Percentiles rank a stretch among this genome's conserved stretches.
Conservation (phyloP, 2,797 vertebrate genomes). For the Siniperca obscura region DNA sequence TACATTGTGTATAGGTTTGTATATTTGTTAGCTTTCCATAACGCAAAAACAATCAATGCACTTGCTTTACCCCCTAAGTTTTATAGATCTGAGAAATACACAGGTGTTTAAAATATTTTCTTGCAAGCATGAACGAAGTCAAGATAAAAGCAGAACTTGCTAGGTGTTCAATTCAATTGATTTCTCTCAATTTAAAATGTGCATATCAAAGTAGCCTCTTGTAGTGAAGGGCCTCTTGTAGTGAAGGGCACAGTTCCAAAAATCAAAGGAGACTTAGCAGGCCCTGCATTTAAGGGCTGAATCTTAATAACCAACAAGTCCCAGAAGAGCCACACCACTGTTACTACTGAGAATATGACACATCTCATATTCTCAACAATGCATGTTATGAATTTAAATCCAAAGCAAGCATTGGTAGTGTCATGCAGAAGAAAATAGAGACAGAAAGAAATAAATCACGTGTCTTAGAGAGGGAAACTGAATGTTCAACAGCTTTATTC, state of each 20-base stretch:
- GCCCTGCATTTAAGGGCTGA: conserved; percentile 46
- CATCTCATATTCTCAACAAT: conserved; percentile 31
- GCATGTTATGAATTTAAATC: conserved; percentile 15
- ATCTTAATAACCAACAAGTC: conserved; percentile 55
- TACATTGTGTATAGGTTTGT: background rate
- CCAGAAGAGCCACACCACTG: conserved; percentile 16
- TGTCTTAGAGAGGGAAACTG: conserved; percentile 51
- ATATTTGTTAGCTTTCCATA: background rate
- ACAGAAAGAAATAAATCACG: conserved; percentile 47
- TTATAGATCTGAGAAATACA: conserved; percentile 17
- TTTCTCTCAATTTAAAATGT: conserved; percentile 64
- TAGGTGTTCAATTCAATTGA: conserved; percentile 60
- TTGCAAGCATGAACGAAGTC: conserved; percentile 25
- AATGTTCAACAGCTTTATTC: conserved; percentile 71
- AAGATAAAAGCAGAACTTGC: conserved; percentile 48
- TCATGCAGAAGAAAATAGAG: conserved; percentile 13
- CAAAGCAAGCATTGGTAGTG: background rate
- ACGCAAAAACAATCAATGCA: conserved; percentile 7
- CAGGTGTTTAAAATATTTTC: conserved; percentile 26
- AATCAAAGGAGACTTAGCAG: conserved; percentile 57
- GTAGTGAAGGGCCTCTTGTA: conserved; percentile 49
- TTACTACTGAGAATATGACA: conserved; percentile 26
- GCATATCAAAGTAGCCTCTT: conserved; percentile 63
- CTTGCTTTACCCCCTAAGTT: background rate
- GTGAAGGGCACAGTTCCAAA: conserved; percentile 41